Evolutionary conservation across 2,113 vertebrate species (phyloP).

Genomic region (Pholis gunnellus): DNA sequence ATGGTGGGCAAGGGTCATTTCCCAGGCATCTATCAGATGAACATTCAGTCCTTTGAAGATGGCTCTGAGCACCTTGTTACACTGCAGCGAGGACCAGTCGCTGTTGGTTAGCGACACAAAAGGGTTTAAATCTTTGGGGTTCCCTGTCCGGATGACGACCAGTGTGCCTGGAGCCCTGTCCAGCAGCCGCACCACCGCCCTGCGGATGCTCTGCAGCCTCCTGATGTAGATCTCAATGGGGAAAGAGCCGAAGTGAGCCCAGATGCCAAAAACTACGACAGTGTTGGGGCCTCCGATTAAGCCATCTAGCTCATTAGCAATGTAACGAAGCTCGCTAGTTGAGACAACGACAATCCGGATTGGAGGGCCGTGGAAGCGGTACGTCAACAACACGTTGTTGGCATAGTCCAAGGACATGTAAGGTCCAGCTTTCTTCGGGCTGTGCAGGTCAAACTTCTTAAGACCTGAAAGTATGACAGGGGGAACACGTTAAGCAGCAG

Average conservation of each 20-base stretch:
- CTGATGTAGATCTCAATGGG: slow-evolving; percentile 90
- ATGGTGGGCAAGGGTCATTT: slow-evolving; percentile 91
- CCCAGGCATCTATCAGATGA: slow-evolving; percentile 92
- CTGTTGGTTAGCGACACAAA: slow-evolving; percentile 90
- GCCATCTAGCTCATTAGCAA: slow-evolving; percentile 90
- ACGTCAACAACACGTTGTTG: slow-evolving; percentile 88
- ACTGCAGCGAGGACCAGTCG: slow-evolving; percentile 92
- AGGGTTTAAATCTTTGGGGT: slow-evolving; percentile 84
- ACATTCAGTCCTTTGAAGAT: slow-evolving; percentile 91
- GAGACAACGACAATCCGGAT: slow-evolving; percentile 86
- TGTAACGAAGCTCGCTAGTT: slow-evolving; percentile 87
- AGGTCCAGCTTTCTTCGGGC: slow-evolving; percentile 86
- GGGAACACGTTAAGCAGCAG: slow-evolving; percentile 3
- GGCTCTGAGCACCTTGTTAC: slow-evolving; percentile 87
- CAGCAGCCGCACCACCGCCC: background rate
- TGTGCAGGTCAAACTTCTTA: slow-evolving; percentile 88
- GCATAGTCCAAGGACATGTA: slow-evolving; percentile 88
- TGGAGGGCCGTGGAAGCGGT: slow-evolving; percentile 90
- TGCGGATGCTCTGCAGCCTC: slow-evolving; percentile 88
- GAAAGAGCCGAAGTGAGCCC: slow-evolving; percentile 94
- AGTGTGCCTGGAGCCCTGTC: background rate
- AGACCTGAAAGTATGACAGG: slow-evolving; percentile 81
- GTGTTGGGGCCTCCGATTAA: slow-evolving; percentile 88
- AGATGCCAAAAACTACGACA: slow-evolving; percentile 87
- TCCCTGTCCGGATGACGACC: background rate